A percentile compares a stretch with the other conserved stretches of the same genome.
Evolutionary conservation across 2,797 vertebrate genomes (phyloP).

Genomic region (Myiotriccus ornatus): DNA sequence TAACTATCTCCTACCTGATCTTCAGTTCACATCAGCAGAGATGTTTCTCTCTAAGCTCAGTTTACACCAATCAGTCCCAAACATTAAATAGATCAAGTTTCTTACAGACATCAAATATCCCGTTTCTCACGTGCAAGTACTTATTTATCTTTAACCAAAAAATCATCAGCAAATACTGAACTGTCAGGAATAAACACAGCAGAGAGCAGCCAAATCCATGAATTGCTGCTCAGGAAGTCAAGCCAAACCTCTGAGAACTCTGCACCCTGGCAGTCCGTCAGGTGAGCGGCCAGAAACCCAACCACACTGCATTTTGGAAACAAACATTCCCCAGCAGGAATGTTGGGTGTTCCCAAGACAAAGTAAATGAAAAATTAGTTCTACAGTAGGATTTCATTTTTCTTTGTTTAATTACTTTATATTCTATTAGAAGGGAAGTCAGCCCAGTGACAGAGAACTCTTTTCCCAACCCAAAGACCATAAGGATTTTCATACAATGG

Average conservation of each 20-base stretch:
- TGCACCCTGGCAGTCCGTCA: not conserved
- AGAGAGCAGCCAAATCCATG: not conserved
- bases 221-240: not conserved
- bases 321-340: not conserved
- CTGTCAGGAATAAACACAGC: not conserved
- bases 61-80: not conserved
- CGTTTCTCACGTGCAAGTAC: not conserved
- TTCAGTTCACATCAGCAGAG: not conserved
- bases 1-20: not conserved
- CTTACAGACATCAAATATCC: not conserved
- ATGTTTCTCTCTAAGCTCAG: not conserved
- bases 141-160: not conserved
- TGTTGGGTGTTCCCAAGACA: not conserved
- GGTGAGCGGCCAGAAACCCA: not conserved
- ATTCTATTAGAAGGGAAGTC: not conserved
- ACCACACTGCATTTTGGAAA: not conserved
- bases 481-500: not conserved
- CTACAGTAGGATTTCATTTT: not conserved
- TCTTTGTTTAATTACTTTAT: not conserved
- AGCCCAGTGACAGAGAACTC: not conserved
- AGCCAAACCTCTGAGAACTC: not conserved
- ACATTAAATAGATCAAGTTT: not conserved
- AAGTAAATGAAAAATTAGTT: not conserved
- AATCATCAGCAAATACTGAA: not conserved
- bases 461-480: not conserved